Base-by-base conservation (phyloP, 2,113 vertebrate species). In the Cairina moschata region DNA sequence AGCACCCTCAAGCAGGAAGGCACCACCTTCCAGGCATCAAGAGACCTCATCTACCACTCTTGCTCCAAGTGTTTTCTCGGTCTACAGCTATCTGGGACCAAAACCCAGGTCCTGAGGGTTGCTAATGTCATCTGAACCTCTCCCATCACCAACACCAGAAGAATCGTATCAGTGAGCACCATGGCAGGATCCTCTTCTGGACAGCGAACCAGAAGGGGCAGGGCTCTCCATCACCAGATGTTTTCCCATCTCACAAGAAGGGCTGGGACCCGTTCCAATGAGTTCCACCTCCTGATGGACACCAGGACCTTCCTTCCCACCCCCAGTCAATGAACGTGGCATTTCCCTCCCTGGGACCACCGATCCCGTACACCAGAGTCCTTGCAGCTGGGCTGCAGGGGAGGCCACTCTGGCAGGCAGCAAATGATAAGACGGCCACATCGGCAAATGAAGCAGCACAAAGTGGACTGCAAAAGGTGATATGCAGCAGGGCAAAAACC, bases 371-470 rank as follows among this genome's bases (percentile, higher is more conserved):
- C 1, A 5, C 8, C 26, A 40, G 59, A 44, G 31, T 34, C 46
- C 46, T 50, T 5, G 21, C 23, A 74, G 69, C 29, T 31, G 3
- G 46, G 55, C 17, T n/a, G n/a, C 20, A 25, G 26, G 23, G 34
- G 5, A 81, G 15, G 54, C 3, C n/a, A 2, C 38, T 8, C 4
- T 1, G 38, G 40, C n/a, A 67, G 60, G 36, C 1, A 11, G 36
- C 31, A 68, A 44, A 18, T 5, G 1, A 21, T 0, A 40, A 3
- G 11, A 29, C 10, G 29, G 29, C 20, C 31, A 12, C 11, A 11
- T 7, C 31, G 46, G 48, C 28, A 62, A 62, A 55, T 0, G 2
- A 50, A 38, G 52, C 20, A 46, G 6, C 1, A 2, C 40, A n/a
- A 62, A 86, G 21, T 29, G 36, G 50, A 11, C 17, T 31, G 17